Evolutionary conservation across 2,797 vertebrate genomes (phyloP).

Genomic region (Mormyrops attenuatus): DNA sequence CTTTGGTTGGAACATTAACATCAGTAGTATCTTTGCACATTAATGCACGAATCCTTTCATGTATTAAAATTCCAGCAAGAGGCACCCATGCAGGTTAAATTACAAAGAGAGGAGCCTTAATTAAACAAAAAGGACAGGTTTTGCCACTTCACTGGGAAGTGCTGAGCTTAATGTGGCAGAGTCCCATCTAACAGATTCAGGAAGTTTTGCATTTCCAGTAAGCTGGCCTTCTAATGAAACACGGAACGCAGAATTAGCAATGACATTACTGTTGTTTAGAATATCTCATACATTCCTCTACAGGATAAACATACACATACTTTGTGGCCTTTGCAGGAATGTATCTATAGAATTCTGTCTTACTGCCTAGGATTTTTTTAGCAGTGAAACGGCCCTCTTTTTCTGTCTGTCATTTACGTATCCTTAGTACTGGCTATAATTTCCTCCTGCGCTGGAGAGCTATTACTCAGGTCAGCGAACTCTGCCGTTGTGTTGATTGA

Average conservation of each 20-base stretch:
- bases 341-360: background rate
- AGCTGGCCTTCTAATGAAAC: background rate
- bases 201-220: background rate
- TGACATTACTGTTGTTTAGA: background rate
- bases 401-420: background rate
- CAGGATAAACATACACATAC: background rate
- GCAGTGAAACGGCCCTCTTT: background rate
- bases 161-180: background rate
- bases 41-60: background rate
- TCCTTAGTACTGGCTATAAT: background rate
- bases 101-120: background rate
- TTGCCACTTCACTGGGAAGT: background rate
- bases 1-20: background rate
- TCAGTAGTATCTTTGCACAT: background rate
- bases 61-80: background rate
- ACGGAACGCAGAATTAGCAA: background rate
- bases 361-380: background rate
- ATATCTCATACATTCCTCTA: background rate
- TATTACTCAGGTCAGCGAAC: conserved; percentile 86
- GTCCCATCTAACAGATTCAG: background rate
- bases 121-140: background rate
- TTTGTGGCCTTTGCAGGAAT: background rate
- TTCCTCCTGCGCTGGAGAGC: conserved; percentile 54
- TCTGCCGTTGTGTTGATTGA: conserved; percentile 73
- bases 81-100: background rate